phyloP scores from a whole-genome alignment of 2,113 vertebrate species.

The Colius striatus region DNA sequence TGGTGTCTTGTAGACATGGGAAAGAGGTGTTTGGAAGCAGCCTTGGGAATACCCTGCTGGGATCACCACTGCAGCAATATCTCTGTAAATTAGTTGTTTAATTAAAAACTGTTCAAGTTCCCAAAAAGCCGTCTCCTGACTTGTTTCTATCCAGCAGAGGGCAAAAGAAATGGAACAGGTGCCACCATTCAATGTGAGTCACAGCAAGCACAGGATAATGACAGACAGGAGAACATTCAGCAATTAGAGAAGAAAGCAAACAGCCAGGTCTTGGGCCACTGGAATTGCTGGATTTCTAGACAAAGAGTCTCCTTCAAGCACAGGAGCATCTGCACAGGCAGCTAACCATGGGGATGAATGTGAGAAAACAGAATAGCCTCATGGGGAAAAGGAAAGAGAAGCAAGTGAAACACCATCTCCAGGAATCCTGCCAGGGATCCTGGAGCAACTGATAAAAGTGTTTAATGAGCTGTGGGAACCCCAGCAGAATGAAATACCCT shows the following conservation, averaged over 20 bases:
- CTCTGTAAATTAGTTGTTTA: background rate
- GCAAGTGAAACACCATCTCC: background rate
- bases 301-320: background rate
- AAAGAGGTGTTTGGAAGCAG: background rate
- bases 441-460: background rate
- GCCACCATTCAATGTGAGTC: background rate
- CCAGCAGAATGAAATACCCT: background rate
- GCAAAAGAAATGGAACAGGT: background rate
- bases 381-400: background rate
- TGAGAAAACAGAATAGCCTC: background rate
- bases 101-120: background rate
- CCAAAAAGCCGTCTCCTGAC: background rate
- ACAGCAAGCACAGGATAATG: background rate
- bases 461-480: background rate
- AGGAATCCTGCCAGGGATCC: background rate
- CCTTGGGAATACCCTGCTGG: background rate
- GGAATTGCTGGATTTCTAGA: background rate
- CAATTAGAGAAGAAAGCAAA: background rate
- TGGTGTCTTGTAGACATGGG: background rate
- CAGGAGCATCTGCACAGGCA: background rate
- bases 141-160: background rate
- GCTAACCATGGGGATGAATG: background rate
- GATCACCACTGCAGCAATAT: background rate
- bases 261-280: background rate
- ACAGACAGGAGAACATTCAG: background rate